Evolutionary conservation across 2,797 vertebrate species (phyloP), one percentile per base, ranked within the genome.

Genomic region (Mallotus villosus): DNA sequence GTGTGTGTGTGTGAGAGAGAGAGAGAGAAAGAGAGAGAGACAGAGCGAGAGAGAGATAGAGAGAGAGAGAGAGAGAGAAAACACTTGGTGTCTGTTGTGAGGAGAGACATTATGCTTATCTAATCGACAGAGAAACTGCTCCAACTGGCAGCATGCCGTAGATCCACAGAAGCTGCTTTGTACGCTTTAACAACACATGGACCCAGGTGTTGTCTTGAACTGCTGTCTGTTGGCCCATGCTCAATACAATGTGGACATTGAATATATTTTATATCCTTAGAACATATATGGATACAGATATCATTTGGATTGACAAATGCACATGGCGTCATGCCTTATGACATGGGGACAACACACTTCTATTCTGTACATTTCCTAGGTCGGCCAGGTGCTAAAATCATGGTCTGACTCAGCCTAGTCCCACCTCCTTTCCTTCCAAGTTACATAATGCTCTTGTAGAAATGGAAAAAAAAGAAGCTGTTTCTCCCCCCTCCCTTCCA

Each of bases 381-480:
- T 70, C 49, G 67, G 63, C 4, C 49, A 74, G 14, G n/a, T n/a
- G 19, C 8, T 41, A 67, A 70, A 53, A 66, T 62, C 5, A 3
- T 11, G 57, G 19, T 6, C 59, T 3, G 16, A n/a, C 34, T 60
- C 32, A 22, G 53, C 51, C 29, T 16, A 82, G 78, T 27, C 75
- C 76, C 74, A 59, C 76, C 73, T 80, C 86, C 12, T 22, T 12
- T 60, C 73, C 55, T 22, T 57, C 70, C 32, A n/a, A 59, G 58
- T 86, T 81, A 75, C 77, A 71, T 84, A 86, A 82, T 7, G 0
- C 12, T 46, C 12, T 46, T 46, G 41, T 57, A 21, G 58, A 17
- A 68, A 68, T 78, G 25, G 68, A 66, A 34, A 67, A 74, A 66
- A 64, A 67, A 73, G n/a, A 65, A 37, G 8, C 11, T 11, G 37